Conservation (phyloP, 2,888 invertebrate species). For the Drosophila mercatorum region DNA sequence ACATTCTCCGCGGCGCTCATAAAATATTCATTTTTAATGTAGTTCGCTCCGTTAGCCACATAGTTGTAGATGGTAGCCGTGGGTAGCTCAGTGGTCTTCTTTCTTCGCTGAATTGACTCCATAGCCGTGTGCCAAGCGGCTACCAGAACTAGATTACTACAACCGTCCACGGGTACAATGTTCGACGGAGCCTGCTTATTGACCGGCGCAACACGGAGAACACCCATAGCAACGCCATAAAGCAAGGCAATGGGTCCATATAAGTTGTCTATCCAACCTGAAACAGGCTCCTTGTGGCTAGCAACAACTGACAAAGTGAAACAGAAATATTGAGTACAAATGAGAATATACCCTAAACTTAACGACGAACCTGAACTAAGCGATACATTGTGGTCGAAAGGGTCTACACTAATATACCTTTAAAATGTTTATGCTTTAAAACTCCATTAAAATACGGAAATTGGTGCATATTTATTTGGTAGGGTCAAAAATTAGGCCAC, state of each 20-base stretch:
- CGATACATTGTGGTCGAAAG: too few species aligned
- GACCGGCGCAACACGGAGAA: constrained; percentile 85
- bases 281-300: constrained; percentile 85
- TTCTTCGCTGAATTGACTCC: background rate
- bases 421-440: too few species aligned
- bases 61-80: constrained; percentile 88
- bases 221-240: constrained; percentile 86
- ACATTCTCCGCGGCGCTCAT: constrained; percentile 23
- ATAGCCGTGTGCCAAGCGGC: constrained; percentile 84
- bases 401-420: too few species aligned
- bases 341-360: background rate
- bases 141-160: constrained; percentile 84
- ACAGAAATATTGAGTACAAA: background rate
- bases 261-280: constrained; percentile 90
- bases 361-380: too few species aligned
- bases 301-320: constrained; percentile 64
- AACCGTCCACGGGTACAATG: constrained; percentile 85
- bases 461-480: too few species aligned
- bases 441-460: too few species aligned
- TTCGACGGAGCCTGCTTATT: constrained; percentile 74
- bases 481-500: too few species aligned
- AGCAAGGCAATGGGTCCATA: constrained; percentile 86
- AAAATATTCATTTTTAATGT: constrained; percentile 91
- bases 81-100: background rate
- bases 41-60: constrained; percentile 91